These are phyloP conservation scores for Gambelia wislizenii DNA, from an alignment of 2,797 vertebrate genomes.

Conservation along the genomic window DNA sequence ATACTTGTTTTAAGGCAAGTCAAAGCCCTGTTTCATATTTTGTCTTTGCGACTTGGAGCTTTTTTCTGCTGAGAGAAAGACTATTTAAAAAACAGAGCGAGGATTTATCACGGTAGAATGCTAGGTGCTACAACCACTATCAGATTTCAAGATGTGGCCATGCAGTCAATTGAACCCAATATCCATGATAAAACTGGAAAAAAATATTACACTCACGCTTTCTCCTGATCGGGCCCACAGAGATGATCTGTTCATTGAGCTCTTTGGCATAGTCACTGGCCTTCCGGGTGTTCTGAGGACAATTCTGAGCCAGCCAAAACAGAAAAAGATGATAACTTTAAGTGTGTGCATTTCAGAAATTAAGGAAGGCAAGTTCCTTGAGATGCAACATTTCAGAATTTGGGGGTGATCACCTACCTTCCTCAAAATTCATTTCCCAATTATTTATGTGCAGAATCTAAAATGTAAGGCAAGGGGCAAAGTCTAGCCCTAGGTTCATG, in stretches of 20 bases:
- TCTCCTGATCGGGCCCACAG: conserved; percentile 93
- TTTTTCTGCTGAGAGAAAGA: not conserved
- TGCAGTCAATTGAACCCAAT: not conserved
- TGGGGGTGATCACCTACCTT: not conserved
- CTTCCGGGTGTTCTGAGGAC: conserved; percentile 92
- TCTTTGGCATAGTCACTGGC: conserved; percentile 81
- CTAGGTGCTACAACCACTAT: no score
- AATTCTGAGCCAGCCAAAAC: conserved; percentile 82
- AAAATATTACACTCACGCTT: conserved; percentile 83
- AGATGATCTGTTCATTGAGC: conserved; percentile 92
- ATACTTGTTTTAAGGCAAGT: not conserved
- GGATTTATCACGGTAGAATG: not conserved
- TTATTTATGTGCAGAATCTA: not conserved
- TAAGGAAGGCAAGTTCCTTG: not conserved
- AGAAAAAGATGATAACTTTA: not conserved
- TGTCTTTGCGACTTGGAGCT: not conserved
- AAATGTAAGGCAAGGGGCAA: no score
- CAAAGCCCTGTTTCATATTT: not conserved
- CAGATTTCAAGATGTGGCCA: not conserved
- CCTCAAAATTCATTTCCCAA: not conserved
- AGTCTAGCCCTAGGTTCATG: no score
- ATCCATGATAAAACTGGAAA: not conserved
- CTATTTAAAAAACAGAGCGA: not conserved
- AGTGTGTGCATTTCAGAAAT: not conserved
- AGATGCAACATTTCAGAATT: not conserved